Base-by-base conservation (phyloP, 2,113 vertebrate species). In the Sisor rabdophorus region DNA sequence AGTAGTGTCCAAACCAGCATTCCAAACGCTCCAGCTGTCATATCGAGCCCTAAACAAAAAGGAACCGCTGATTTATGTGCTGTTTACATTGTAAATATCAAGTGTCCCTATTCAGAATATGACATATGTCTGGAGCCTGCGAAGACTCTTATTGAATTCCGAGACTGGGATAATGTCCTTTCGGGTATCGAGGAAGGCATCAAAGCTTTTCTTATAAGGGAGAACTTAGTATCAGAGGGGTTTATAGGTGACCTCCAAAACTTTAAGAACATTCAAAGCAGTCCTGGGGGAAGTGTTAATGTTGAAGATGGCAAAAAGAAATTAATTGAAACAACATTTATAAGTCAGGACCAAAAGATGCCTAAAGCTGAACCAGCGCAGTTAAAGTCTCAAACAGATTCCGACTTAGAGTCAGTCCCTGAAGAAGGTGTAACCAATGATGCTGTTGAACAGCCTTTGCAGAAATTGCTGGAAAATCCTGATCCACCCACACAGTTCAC, bases 91-190 rank as follows among this genome's bases (percentile, higher is more conserved):
- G 85, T 99, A 63, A 95, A 98, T 15, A 89, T 99, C 26, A 92
- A 92, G 59, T 98, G 97, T 81, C 85, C 83, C 0, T 92, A 90
- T 83, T 91, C 91, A 4, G 95, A 97, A 48, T 99, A 98, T 77
- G 97, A 99, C 74, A 88, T 98, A 48, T 95, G 93, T 84, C 85
- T 98, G 52, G 96, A 99, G 79, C 96, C 97, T 75, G 89, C 93
- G 70, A 98, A 98, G 89, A 96, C 94, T 55, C 86, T 98, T 11
- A 94, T 99, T 52, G 97, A 99, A 84, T 98, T 99, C 85, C 94
- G 91, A 84, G 93, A 95, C 79, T 99, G 97, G 97, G 92, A 95
- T 78, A 84, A 85, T 63, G 78, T 96, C 80, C 80, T 96, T 74
- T 65, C 85, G 68, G 96, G 94, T 52, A 1, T 98, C 64, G 95